These are phyloP conservation scores for Cygnus buccinator DNA, from an alignment of 2,113 vertebrate species.

Conservation along the genomic window DNA sequence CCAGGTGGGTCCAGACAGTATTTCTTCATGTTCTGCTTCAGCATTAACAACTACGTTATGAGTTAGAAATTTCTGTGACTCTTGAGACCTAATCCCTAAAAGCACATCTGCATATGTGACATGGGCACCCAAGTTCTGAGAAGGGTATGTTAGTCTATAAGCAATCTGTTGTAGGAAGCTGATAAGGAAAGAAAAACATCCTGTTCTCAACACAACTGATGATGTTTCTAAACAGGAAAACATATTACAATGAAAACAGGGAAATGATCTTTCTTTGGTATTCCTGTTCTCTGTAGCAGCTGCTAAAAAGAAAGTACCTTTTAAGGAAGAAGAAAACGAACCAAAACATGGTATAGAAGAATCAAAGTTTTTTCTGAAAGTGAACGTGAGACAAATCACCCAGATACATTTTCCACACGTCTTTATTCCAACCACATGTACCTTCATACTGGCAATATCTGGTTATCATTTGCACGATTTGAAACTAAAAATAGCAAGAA, in stretches of 20 bases:
- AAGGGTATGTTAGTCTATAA: not conserved
- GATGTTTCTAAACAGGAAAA: conserved; percentile 24
- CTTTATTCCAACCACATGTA: not conserved
- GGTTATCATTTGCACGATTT: not conserved
- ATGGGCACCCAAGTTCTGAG: not conserved
- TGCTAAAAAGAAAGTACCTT: not conserved
- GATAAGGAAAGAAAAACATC: conserved; percentile 2
- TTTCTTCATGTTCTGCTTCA: not conserved
- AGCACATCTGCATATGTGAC: not conserved
- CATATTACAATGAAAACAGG: not conserved
- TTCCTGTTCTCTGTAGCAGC: not conserved
- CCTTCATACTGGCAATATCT: not conserved
- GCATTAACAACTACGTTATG: not conserved
- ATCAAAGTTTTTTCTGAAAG: not conserved
- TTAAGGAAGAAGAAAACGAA: not conserved
- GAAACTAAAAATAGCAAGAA: not conserved
- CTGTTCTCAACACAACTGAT: not conserved
- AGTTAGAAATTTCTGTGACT: not conserved
- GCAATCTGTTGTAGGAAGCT: not conserved
- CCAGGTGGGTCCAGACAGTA: not conserved
- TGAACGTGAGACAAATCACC: not conserved
- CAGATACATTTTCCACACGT: not conserved
- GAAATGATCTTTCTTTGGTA: not conserved
- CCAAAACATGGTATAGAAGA: not conserved
- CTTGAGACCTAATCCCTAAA: not conserved